phyloP scores from a whole-genome alignment of 2,888 invertebrate genomes.

The Nomada goodeniana region DNA sequence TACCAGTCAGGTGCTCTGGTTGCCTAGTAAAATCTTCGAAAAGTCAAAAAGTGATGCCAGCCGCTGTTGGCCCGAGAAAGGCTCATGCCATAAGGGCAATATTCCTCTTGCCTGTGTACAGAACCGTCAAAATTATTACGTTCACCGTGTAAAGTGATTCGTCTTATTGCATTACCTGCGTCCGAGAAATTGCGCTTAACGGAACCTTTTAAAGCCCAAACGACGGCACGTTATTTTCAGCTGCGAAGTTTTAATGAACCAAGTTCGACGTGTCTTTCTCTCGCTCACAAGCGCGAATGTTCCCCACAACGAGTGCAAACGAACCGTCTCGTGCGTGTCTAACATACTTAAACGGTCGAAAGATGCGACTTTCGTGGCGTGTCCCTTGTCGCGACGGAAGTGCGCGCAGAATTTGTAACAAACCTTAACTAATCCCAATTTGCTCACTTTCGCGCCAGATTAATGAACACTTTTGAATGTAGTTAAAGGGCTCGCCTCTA shows the following conservation, averaged over 20 bases:
- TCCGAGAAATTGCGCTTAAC: constrained; percentile 31
- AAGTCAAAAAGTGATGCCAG: too few relatives aligned
- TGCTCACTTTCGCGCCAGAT: constrained; percentile 12
- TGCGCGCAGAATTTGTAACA: constrained; percentile 37
- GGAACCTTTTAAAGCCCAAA: constrained; percentile 28
- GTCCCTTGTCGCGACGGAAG: constrained; percentile 33
- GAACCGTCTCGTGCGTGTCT: constrained; percentile 60
- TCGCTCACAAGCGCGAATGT: constrained; percentile 29
- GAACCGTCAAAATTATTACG: constrained; percentile 6
- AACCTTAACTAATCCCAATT: constrained; percentile 48
- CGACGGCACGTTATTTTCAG: constrained; percentile 2
- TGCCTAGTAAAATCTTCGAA: too few relatives aligned
- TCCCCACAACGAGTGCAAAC: constrained; percentile 58
- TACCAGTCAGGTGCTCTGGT: too few relatives aligned
- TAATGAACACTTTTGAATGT: neutral
- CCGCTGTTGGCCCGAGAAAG: too few relatives aligned
- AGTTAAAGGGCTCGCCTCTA: neutral
- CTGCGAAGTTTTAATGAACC: constrained; percentile 35
- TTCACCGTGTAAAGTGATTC: constrained; percentile 22
- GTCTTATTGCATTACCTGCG: constrained; percentile 14
- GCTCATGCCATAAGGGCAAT: too few relatives aligned
- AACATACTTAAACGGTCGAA: constrained; percentile 51
- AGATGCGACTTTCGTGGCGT: constrained; percentile 43
- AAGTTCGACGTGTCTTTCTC: constrained; percentile 41
- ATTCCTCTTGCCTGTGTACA: too few relatives aligned